phyloP scores from a whole-genome alignment of 2,888 invertebrate species.

The Terebella lapidaria region DNA sequence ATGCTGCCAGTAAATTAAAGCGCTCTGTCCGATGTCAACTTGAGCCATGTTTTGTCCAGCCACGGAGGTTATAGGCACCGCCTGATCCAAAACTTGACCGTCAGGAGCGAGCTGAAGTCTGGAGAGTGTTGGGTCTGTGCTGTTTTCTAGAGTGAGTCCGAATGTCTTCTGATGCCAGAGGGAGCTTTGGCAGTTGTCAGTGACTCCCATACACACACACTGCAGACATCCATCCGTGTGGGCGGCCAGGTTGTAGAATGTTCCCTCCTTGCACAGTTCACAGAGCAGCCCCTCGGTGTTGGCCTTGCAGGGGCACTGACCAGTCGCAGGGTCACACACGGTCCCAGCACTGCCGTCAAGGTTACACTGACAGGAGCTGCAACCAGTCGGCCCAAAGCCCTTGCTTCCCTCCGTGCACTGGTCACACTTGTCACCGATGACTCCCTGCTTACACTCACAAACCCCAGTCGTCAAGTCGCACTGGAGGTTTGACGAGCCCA shows the following conservation, averaged over 20 bases:
- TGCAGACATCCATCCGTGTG: constrained; percentile 25
- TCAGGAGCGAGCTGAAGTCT: constrained; percentile 1
- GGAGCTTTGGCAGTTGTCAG: constrained; percentile 21
- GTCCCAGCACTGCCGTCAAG: constrained; percentile 14
- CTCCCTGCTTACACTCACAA: constrained; percentile 32
- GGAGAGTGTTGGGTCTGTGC: background rate
- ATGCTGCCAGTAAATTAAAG: constrained; percentile 15
- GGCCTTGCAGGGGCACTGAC: constrained; percentile 30
- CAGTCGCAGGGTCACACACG: constrained; percentile 21
- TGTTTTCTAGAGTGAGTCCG: background rate
- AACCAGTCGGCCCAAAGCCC: constrained; percentile 19
- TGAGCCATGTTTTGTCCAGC: constrained; percentile 9
- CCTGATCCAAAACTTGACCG: background rate
- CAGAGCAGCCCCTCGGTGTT: constrained; percentile 23
- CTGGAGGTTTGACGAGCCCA: constrained; percentile 26
- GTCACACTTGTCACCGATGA: constrained; percentile 25
- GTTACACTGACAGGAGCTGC: constrained; percentile 17
- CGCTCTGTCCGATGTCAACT: constrained; percentile 4
- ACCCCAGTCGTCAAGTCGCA: constrained; percentile 31
- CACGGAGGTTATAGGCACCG: background rate
- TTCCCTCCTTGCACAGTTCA: constrained; percentile 21
- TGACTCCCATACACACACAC: constrained; percentile 31
- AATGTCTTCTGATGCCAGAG: background rate
- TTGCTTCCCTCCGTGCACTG: constrained; percentile 20
- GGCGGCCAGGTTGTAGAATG: constrained; percentile 17